Percentiles rank a stretch among this genome's conserved stretches.
These are phyloP conservation scores for Tanytarsus gracilentus DNA, from an alignment of 2,888 invertebrate species.

Conservation along the genomic window DNA sequence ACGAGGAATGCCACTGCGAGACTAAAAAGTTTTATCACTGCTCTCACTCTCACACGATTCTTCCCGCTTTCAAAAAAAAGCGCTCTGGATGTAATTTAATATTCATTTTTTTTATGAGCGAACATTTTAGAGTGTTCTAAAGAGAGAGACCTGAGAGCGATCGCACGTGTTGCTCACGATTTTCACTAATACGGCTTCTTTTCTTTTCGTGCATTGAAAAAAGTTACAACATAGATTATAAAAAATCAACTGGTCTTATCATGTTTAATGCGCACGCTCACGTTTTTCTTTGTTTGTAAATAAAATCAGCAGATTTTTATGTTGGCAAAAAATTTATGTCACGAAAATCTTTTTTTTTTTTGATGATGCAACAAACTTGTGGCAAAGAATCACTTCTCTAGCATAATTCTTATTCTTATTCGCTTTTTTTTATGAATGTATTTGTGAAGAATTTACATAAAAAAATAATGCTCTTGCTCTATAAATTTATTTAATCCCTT, in stretches of 20 bases:
- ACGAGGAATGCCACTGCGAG: neutral
- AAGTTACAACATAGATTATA: neutral
- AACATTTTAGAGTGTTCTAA: neutral
- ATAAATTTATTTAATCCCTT: too few relatives aligned
- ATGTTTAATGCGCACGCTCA: conserved; percentile 1
- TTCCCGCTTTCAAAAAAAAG: neutral
- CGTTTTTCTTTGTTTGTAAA: conserved; percentile 2
- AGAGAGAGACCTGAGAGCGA: neutral
- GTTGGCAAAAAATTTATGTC: neutral
- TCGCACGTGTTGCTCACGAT: neutral
- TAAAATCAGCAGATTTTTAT: neutral
- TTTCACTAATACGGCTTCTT: neutral
- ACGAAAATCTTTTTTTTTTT: too few relatives aligned
- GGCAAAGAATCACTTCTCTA: too few relatives aligned
- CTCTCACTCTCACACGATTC: neutral
- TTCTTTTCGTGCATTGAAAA: neutral
- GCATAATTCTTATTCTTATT: too few relatives aligned
- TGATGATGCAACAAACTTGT: too few relatives aligned
- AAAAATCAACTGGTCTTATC: neutral
- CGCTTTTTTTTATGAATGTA: neutral
- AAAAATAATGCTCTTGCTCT: too few relatives aligned
- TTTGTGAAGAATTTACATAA: too few relatives aligned
- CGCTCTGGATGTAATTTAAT: neutral
- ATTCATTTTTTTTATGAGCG: neutral
- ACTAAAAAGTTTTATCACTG: conserved; percentile 5